Evolutionary conservation across 2,797 vertebrate species (phyloP).

Genomic region (Darevskia mixta): DNA sequence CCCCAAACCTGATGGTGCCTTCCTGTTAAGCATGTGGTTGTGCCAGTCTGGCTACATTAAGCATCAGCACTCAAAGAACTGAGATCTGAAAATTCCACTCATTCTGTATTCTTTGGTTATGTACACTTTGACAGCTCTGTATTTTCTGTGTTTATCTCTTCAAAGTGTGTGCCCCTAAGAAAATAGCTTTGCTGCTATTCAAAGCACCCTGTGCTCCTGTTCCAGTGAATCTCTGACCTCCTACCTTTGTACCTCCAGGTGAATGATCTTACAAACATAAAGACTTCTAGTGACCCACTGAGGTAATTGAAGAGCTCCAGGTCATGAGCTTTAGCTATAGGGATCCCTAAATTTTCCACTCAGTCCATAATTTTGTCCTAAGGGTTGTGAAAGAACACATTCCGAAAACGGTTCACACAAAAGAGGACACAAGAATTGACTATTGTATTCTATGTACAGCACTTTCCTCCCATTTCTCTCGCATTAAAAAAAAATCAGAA

Average conservation of each 20-base stretch:
- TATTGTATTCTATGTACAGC: neutral
- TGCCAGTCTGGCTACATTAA: neutral
- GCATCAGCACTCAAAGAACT: neutral
- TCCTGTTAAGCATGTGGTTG: neutral
- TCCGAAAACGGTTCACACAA: neutral
- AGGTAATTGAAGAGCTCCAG: neutral
- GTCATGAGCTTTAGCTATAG: neutral
- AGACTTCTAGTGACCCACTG: neutral
- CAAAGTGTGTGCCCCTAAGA: neutral
- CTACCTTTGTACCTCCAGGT: neutral
- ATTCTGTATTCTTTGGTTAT: neutral
- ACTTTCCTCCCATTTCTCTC: no score
- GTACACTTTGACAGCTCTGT: neutral
- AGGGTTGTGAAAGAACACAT: neutral
- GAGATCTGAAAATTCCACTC: neutral
- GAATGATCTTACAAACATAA: neutral
- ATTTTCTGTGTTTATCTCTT: neutral
- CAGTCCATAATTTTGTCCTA: neutral
- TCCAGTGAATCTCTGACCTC: constrained; percentile 1
- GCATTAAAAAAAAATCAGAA: neutral
- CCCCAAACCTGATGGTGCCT: neutral
- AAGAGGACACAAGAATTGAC: neutral
- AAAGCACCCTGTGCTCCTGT: neutral
- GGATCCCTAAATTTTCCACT: neutral
- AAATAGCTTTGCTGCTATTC: neutral